Conservation (phyloP, 2,888 invertebrate genomes). For the Piscicola geometra region DNA sequence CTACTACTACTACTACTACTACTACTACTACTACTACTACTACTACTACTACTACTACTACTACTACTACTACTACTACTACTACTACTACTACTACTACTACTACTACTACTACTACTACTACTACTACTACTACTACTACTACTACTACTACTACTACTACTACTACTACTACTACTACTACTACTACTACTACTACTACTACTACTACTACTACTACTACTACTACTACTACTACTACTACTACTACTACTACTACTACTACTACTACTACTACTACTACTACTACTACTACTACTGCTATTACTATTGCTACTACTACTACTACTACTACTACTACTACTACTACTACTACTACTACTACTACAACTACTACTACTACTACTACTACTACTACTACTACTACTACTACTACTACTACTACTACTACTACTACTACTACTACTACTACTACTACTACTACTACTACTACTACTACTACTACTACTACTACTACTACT, state of each 20-base stretch:
- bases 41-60: constrained; percentile 18
- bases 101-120: no score
- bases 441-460: constrained; percentile 32
- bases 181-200: no score
- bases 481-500: constrained; percentile 29
- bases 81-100: constrained; percentile 26
- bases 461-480: constrained; percentile 33
- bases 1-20: constrained; percentile 21
- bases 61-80: constrained; percentile 6
- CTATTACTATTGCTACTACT: constrained; percentile 25
- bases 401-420: constrained; percentile 24
- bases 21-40: constrained; percentile 19
- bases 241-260: no score
- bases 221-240: no score
- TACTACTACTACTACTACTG: constrained; percentile 22
- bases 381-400: constrained; percentile 21
- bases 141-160: constrained; percentile 31
- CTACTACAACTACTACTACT: constrained; percentile 18
- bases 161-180: constrained; percentile 5
- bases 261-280: no score
- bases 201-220: no score
- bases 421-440: constrained; percentile 34
- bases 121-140: not conserved
- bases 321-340: constrained; percentile 25
- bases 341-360: constrained; percentile 23